Percentiles rank a stretch among this genome's conserved stretches.
Evolutionary conservation across 2,797 vertebrate species (phyloP).

Genomic region (Myotis planiceps): DNA sequence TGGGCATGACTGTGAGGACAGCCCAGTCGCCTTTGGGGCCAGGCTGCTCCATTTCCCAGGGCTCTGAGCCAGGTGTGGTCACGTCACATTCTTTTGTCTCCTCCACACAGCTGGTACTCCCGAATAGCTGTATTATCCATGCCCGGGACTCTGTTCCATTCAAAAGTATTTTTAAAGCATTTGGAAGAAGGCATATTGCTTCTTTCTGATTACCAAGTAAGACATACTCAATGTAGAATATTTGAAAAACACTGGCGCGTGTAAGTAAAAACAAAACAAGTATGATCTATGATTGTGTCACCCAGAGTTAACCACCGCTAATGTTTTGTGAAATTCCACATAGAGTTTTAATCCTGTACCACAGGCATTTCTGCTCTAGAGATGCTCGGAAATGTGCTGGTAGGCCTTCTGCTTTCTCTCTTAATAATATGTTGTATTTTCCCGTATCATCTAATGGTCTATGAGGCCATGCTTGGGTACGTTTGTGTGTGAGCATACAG

Average conservation of each 20-base stretch:
- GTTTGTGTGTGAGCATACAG: background rate
- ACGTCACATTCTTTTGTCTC: background rate
- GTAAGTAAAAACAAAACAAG: background rate
- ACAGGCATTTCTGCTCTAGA: background rate
- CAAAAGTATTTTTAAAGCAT: background rate
- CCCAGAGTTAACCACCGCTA: background rate
- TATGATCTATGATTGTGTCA: background rate
- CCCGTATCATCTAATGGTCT: background rate
- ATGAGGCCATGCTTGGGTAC: background rate
- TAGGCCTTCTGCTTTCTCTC: background rate
- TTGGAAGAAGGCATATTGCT: background rate
- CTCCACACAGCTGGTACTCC: background rate
- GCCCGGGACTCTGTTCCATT: background rate
- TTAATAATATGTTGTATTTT: conserved; percentile 16
- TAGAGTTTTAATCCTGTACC: background rate
- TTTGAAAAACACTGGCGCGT: background rate
- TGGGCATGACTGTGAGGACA: background rate
- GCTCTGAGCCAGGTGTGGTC: background rate
- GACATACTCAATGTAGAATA: background rate
- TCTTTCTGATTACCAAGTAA: background rate
- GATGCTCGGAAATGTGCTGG: background rate
- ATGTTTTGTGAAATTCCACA: conserved; percentile 25
- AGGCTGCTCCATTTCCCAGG: no score
- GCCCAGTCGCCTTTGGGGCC: background rate
- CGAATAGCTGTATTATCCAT: background rate